phyloP scores from a whole-genome alignment of 2,113 vertebrate genomes.

The Hypanus sabinus region DNA sequence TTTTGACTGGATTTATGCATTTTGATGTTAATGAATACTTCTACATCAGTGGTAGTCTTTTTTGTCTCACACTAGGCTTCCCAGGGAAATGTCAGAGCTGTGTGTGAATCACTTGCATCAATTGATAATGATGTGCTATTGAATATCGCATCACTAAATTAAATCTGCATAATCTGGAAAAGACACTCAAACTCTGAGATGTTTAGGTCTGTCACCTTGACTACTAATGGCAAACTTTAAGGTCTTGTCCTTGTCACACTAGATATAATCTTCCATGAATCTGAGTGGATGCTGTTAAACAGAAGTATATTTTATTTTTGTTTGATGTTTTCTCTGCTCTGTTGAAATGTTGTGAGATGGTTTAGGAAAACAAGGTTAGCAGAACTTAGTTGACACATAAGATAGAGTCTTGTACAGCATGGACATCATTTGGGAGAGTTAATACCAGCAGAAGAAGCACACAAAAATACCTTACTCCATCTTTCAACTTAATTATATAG shows the following conservation, averaged over 20 bases:
- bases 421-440: too few relatives aligned
- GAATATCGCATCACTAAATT: slow-evolving; percentile 2
- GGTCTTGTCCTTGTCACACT: neutral
- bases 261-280: neutral
- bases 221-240: slow-evolving; percentile 10
- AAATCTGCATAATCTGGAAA: slow-evolving; percentile 17
- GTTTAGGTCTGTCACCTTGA: slow-evolving; percentile 17
- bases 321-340: neutral
- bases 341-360: neutral
- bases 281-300: neutral
- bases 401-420: too few relatives aligned
- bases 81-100: neutral
- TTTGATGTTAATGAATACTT: neutral
- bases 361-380: neutral
- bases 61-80: neutral
- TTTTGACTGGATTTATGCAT: neutral
- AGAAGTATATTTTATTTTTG: neutral
- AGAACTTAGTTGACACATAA: too few relatives aligned
- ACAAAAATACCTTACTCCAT: too few relatives aligned
- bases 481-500: too few relatives aligned
- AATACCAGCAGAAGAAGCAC: too few relatives aligned
- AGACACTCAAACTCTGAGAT: neutral
- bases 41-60: neutral
- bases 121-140: neutral
- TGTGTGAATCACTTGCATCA: neutral